Evolutionary conservation across 2,113 vertebrate genomes (phyloP).

Genomic region (Calidris pygmaea): DNA sequence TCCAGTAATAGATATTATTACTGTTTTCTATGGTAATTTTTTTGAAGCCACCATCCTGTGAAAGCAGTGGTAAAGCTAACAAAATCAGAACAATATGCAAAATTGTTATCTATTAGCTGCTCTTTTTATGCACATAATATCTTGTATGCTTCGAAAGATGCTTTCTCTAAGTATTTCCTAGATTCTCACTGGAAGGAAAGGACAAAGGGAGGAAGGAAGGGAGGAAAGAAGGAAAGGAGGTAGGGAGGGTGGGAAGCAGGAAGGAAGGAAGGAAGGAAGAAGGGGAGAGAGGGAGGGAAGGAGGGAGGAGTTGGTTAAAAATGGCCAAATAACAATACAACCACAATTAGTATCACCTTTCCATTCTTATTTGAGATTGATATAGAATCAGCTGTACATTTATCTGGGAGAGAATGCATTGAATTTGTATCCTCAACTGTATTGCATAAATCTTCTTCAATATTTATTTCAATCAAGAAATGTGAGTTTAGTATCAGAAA

Average conservation of each 20-base stretch:
- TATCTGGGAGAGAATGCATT: background rate
- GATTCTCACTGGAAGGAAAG: background rate
- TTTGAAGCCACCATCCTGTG: background rate
- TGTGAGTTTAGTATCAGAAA: background rate
- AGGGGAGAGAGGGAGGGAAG: background rate
- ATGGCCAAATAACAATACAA: background rate
- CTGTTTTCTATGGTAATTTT: background rate
- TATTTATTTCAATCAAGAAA: background rate
- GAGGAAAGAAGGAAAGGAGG: too few species aligned
- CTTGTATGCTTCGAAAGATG: background rate
- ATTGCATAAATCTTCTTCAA: background rate
- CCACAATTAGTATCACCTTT: background rate
- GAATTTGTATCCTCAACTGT: background rate
- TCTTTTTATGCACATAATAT: background rate
- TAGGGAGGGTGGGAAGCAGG: too few species aligned
- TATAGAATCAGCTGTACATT: background rate
- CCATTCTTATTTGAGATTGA: background rate
- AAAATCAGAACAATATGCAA: background rate
- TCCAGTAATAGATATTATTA: background rate
- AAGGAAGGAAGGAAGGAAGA: too few species aligned
- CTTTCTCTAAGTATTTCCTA: background rate
- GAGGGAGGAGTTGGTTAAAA: background rate
- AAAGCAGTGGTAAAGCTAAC: background rate
- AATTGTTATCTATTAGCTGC: background rate
- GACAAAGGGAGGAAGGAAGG: too few species aligned